These are phyloP conservation scores for Colletes gigas DNA, from an alignment of 1,140 invertebrate genomes.

Conservation along the genomic window DNA sequence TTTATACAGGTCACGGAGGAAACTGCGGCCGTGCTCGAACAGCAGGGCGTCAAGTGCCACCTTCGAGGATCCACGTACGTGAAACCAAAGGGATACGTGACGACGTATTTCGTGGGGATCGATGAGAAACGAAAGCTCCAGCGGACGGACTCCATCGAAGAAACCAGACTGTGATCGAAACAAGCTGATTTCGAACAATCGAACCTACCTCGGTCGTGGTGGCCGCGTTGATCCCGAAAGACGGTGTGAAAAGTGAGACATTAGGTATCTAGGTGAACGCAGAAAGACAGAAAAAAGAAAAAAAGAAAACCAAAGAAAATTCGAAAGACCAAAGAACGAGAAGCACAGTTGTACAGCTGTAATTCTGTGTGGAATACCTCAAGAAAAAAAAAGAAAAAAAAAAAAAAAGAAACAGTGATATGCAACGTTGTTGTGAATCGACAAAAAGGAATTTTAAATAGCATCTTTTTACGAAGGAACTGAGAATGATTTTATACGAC, in stretches of 20 bases:
- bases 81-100: constrained; percentile 88
- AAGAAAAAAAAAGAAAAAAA: not conserved
- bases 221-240: not conserved
- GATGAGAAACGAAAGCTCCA: constrained; percentile 80
- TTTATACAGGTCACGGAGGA: constrained; percentile 85
- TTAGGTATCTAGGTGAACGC: constrained; percentile 9
- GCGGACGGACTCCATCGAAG: constrained; percentile 63
- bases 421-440: not conserved
- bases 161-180: constrained; percentile 70
- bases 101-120: constrained; percentile 88
- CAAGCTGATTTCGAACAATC: not conserved
- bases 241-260: constrained; percentile 17
- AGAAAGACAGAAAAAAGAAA: not conserved
- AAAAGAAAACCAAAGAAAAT: constrained; percentile 58
- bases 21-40: constrained; percentile 86
- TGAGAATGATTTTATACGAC: constrained; percentile 9
- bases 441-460: constrained; percentile 12
- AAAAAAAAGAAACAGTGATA: not conserved
- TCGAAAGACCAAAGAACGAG: constrained; percentile 56
- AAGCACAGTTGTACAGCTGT: not conserved
- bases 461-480: constrained; percentile 4
- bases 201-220: constrained; percentile 2
- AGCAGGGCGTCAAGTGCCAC: constrained; percentile 86
- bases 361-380: constrained; percentile 49
- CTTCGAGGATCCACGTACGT: constrained; percentile 87